Conservation (phyloP, 2,888 invertebrate species). For the Campaea margaritaria region DNA sequence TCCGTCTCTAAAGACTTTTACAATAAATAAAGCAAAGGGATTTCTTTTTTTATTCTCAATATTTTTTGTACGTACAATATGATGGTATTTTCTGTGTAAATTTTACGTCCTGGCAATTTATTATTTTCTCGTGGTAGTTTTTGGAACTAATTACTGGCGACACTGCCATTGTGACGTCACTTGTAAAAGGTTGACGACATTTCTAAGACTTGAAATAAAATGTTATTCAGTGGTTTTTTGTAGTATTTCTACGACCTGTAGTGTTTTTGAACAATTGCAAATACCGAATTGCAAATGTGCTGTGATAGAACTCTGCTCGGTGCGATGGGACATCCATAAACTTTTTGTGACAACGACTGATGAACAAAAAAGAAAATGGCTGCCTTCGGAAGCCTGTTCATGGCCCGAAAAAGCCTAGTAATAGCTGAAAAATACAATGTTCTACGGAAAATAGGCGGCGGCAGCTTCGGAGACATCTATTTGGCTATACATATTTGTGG, state of each 20-base stretch:
- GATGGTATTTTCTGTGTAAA: too few species aligned
- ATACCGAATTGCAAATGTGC: constrained; percentile 68
- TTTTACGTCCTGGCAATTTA: constrained; percentile 10
- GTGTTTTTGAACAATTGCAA: constrained; percentile 63
- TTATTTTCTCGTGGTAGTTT: constrained; percentile 31
- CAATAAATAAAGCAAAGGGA: too few species aligned
- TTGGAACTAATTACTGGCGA: constrained; percentile 50
- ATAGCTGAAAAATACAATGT: constrained; percentile 97
- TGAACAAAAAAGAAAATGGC: constrained; percentile 82
- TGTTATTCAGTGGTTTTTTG: constrained; percentile 69
- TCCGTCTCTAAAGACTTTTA: too few species aligned
- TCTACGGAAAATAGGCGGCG: constrained; percentile 98
- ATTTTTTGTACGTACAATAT: too few species aligned
- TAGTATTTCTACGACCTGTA: constrained; percentile 68
- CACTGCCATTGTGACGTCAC: constrained; percentile 82
- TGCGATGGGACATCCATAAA: constrained; percentile 71
- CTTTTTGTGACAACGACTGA: constrained; percentile 75
- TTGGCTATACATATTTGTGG: constrained; percentile 96
- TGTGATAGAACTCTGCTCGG: constrained; percentile 68
- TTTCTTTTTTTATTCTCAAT: too few species aligned
- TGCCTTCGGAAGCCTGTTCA: constrained; percentile 70
- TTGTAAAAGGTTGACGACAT: constrained; percentile 75
- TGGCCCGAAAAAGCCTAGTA: constrained; percentile 71
- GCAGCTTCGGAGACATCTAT: constrained; percentile 99
- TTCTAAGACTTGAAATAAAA: constrained; percentile 72